phyloP scores from a whole-genome alignment of 2,113 vertebrate genomes.

The Oreocharis arfaki region DNA sequence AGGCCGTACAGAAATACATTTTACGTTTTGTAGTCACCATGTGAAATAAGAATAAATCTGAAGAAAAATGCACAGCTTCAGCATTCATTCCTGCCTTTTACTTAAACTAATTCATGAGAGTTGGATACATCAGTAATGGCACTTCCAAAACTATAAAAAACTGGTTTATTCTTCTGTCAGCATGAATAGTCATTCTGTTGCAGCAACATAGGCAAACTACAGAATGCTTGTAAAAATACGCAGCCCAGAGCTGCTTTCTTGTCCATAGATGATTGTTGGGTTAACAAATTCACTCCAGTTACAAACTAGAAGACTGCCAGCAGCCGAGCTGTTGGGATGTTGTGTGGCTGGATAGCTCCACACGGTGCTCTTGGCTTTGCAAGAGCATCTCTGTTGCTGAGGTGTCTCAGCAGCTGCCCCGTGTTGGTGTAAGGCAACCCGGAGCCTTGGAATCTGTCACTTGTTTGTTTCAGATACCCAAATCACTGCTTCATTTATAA shows the following conservation, averaged over 20 bases:
- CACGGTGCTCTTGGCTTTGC: background rate
- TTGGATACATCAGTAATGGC: background rate
- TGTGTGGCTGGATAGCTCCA: background rate
- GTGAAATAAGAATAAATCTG: background rate
- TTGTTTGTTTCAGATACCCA: background rate
- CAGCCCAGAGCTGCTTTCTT: background rate
- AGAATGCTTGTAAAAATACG: background rate
- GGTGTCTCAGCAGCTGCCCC: background rate
- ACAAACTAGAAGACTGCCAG: background rate
- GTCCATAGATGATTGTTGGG: background rate
- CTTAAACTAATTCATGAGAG: background rate
- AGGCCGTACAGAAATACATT: background rate
- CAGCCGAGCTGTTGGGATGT: background rate
- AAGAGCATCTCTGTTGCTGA: background rate
- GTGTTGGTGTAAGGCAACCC: background rate
- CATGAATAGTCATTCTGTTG: background rate
- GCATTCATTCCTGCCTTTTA: background rate
- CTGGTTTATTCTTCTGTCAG: background rate
- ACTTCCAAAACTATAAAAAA: background rate
- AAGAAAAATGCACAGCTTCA: background rate
- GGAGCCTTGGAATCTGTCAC: constrained; percentile 1
- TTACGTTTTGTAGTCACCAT: background rate
- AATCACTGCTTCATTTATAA: background rate
- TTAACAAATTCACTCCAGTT: background rate
- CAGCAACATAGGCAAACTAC: background rate